These are phyloP conservation scores for Channa argus DNA, from an alignment of 2,113 vertebrate genomes.

Conservation along the genomic window DNA sequence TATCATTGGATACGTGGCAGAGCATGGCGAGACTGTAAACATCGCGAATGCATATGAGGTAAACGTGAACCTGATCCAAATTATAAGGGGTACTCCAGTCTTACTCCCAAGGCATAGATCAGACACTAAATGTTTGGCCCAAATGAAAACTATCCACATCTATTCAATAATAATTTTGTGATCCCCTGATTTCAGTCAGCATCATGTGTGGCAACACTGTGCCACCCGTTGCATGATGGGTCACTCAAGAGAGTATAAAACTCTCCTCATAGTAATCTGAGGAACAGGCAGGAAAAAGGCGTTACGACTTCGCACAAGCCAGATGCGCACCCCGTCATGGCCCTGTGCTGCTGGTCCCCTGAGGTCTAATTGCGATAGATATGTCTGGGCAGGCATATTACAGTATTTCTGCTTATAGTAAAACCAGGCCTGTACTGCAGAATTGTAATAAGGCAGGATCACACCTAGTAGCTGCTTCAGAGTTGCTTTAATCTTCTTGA, in stretches of 20 bases:
- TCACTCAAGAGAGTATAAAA: too few relatives aligned
- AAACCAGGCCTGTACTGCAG: constrained; percentile 1
- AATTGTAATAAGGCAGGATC: not conserved
- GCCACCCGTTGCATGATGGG: not conserved
- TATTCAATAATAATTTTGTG: too few relatives aligned
- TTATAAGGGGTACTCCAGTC: too few relatives aligned
- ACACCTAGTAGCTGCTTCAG: not conserved
- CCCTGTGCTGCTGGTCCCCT: constrained; percentile 62
- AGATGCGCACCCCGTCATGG: constrained; percentile 66
- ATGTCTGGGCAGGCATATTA: constrained; percentile 20
- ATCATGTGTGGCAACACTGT: not conserved
- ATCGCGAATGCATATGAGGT: constrained; percentile 85
- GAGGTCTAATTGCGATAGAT: constrained; percentile 58
- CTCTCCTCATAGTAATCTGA: not conserved
- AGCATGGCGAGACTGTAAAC: constrained; percentile 86
- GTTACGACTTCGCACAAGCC: constrained; percentile 14
- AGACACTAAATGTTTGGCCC: too few relatives aligned
- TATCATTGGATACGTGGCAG: constrained; percentile 86
- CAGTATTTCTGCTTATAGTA: constrained; percentile 10
- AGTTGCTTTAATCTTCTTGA: not conserved
- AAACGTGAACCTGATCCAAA: constrained; percentile 3
- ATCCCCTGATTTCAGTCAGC: not conserved
- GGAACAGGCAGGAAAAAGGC: constrained; percentile 20
- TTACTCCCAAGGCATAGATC: too few relatives aligned
- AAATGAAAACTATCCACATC: too few relatives aligned